Base-by-base conservation (phyloP, 2,797 vertebrate species). In the Girardinus metallicus region DNA sequence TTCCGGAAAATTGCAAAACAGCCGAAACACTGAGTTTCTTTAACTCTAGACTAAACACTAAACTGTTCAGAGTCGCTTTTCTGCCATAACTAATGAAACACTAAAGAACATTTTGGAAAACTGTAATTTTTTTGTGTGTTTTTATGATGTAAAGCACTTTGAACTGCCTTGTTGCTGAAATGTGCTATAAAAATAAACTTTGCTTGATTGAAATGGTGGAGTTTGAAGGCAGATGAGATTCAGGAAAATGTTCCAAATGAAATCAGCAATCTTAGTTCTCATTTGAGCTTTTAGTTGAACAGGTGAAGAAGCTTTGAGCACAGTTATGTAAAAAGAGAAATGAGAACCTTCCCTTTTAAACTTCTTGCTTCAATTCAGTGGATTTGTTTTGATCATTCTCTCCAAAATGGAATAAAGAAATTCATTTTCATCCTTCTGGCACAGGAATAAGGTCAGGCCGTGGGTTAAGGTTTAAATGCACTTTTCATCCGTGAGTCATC, bases 401-500 rank as follows among this genome's bases (percentile, higher is more conserved):
- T 74, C 71, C 55, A 41, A 49, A 77, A 29, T 7, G 44, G 34
- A 68, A 75, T 77, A 31, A 49, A 79, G 43, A 85, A 90, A 91
- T 79, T 71, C 60, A 44, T 51, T 87, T 83, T 85, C 51, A 57
- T 80, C n/a, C 77, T 43, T 62, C 49, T 46, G 73, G 78, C 77
- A 51, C 57, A 78, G 47, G 34, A 75, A 43, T 75, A 76, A 83
- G 83, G 89, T 90, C 80, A 44, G 13, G 8, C 39, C 0, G 4
- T 1, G 55, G 46, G 68, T n/a, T 55, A 34, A 66, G 83, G 80
- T 88, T 87, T 87, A 82, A 90, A 89, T 64, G 26, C 34, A 31
- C 51, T 62, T 62, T 34, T 60, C 15, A 60, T 60, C 55, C 55
- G 1, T 39, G 64, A 41, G 36, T 70, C 66, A 43, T 43, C 41